These are phyloP conservation scores for Labroides dimidiatus DNA, from an alignment of 2,797 vertebrate species.

Conservation along the genomic window DNA sequence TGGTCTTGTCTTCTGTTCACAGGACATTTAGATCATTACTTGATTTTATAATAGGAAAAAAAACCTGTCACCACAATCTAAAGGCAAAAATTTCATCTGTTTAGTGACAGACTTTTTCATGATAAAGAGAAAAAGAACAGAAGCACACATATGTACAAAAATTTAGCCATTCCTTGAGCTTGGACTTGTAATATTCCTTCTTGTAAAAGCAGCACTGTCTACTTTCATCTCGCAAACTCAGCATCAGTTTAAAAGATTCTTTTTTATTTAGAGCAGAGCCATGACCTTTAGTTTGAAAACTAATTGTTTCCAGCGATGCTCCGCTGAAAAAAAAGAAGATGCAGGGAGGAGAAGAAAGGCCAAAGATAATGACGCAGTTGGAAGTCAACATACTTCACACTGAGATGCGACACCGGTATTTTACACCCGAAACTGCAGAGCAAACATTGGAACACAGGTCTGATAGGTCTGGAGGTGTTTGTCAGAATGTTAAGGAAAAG, in stretches of 20 bases:
- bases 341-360: slow-evolving; percentile 21
- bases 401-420: neutral
- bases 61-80: no score
- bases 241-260: slow-evolving; percentile 26
- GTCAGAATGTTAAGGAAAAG: slow-evolving; percentile 3
- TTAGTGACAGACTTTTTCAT: no score
- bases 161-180: no score
- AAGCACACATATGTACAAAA: no score
- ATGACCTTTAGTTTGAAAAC: slow-evolving; percentile 39
- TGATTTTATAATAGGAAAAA: no score
- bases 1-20: no score
- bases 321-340: slow-evolving; percentile 9
- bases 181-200: slow-evolving; percentile 4
- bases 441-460: neutral
- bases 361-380: slow-evolving; percentile 37
- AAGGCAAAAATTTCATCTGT: no score
- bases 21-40: no score
- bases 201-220: slow-evolving; percentile 10
- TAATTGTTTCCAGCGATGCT: slow-evolving; percentile 9
- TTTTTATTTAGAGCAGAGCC: slow-evolving; percentile 6
- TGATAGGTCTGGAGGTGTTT: slow-evolving; percentile 6
- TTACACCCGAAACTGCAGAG: slow-evolving; percentile 1
- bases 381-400: slow-evolving; percentile 1
- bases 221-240: slow-evolving; percentile 6
- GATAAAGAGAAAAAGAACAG: no score